Evolutionary conservation across 2,797 vertebrate species (phyloP).

Genomic region (Echeneis naucrates): DNA sequence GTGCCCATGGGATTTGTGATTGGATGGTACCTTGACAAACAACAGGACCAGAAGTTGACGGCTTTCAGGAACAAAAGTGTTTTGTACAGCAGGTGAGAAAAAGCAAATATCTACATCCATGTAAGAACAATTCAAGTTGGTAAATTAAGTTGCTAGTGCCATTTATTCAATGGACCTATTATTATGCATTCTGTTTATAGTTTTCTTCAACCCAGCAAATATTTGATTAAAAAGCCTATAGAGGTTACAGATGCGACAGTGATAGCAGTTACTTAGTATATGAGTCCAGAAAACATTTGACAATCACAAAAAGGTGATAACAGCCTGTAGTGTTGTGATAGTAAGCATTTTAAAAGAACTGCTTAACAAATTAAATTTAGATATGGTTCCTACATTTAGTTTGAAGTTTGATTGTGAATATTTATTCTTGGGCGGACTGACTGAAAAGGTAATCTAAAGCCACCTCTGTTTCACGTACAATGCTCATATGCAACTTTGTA

Average conservation of each 20-base stretch:
- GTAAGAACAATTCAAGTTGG: background rate
- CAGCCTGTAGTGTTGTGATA: background rate
- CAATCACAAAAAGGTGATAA: background rate
- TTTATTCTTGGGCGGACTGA: background rate
- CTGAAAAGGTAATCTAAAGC: background rate
- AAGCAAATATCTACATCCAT: fast-evolving
- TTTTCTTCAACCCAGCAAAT: background rate
- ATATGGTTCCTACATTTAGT: background rate
- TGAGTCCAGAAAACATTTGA: too few relatives aligned
- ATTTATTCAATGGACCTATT: background rate
- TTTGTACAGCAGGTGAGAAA: conserved; percentile 89
- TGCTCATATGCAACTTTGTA: background rate
- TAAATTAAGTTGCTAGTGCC: background rate
- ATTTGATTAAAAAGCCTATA: background rate
- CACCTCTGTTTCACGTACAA: background rate
- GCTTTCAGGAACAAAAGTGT: conserved; percentile 93
- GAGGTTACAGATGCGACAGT: background rate
- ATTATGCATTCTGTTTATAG: background rate
- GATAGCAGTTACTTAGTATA: background rate
- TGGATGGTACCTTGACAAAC: conserved; percentile 90
- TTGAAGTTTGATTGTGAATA: background rate
- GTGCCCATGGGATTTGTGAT: conserved; percentile 91
- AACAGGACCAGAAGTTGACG: conserved; percentile 87
- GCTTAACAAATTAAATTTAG: background rate
- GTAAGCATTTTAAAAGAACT: too few relatives aligned